A percentile compares a stretch with the other conserved stretches of the same genome.
Evolutionary conservation across 2,888 invertebrate species (phyloP).

Genomic region (Netelia virgata): DNA sequence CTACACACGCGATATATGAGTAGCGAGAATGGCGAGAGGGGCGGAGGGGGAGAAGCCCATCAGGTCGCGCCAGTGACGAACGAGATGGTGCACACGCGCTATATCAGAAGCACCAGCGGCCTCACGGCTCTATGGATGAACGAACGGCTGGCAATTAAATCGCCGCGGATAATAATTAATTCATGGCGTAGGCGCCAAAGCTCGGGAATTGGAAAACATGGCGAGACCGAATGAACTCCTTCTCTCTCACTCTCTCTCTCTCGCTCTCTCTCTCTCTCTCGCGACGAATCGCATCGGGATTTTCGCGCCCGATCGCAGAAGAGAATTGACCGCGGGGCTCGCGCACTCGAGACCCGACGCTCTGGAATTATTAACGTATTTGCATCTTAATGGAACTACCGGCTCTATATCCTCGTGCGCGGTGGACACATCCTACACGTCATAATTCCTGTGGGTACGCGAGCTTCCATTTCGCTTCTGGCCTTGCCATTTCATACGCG

Average conservation of each 20-base stretch:
- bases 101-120: constrained; percentile 42
- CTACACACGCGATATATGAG: constrained; percentile 27
- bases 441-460: neutral
- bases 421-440: neutral
- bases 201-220: constrained; percentile 80
- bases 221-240: constrained; percentile 24
- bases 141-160: constrained; percentile 81
- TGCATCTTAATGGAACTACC: constrained; percentile 84
- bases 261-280: neutral
- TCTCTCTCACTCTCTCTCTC: constrained; percentile 2
- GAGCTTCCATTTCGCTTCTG: neutral
- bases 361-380: constrained; percentile 83
- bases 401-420: constrained; percentile 69
- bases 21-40: neutral
- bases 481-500: constrained; percentile 1
- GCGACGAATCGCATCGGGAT: constrained; percentile 77
- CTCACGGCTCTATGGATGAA: constrained; percentile 36
- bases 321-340: constrained; percentile 72
- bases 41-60: constrained; percentile 28
- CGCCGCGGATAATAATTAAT: constrained; percentile 80
- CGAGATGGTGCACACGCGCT: constrained; percentile 48
- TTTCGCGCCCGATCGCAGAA: constrained; percentile 72
- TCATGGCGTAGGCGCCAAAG: constrained; percentile 80
- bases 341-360: constrained; percentile 68
- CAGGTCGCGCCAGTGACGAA: constrained; percentile 58